Evolutionary conservation across 2,113 vertebrate genomes (phyloP).

Genomic region (Odontesthes bonariensis): DNA sequence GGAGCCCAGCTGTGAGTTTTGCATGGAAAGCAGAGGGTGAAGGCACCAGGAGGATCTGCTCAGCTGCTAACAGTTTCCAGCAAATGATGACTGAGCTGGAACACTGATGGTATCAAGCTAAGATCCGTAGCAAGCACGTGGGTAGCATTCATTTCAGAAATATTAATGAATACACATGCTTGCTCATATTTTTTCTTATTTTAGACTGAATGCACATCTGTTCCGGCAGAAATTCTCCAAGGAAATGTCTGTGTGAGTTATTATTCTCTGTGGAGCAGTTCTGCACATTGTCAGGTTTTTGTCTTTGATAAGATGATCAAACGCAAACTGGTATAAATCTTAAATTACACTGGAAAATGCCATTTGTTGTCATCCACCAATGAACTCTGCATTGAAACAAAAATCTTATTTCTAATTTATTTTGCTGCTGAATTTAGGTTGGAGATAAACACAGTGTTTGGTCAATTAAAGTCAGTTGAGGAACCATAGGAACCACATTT

Average conservation of each 20-base stretch:
- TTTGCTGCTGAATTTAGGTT: not conserved
- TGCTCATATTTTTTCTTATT: not conserved
- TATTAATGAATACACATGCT: not conserved
- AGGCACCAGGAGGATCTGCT: slow-evolving; percentile 49
- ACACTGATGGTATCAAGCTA: not conserved
- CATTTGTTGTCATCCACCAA: not conserved
- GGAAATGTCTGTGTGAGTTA: slow-evolving; percentile 12
- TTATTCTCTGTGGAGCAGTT: slow-evolving; percentile 26
- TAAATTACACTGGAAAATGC: not conserved
- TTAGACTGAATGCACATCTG: slow-evolving; percentile 6
- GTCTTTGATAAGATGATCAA: slow-evolving; percentile 22
- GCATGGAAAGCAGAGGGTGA: slow-evolving; percentile 38
- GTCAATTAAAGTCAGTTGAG: too few relatives aligned
- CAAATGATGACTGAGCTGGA: slow-evolving; percentile 31
- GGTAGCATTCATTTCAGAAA: not conserved
- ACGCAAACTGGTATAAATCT: not conserved
- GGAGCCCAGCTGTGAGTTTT: slow-evolving; percentile 48
- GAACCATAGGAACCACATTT: too few relatives aligned
- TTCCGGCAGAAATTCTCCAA: slow-evolving; percentile 29
- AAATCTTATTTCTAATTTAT: not conserved
- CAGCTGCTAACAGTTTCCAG: slow-evolving; percentile 38
- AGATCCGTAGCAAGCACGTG: not conserved
- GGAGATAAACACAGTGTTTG: too few relatives aligned
- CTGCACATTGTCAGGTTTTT: slow-evolving; percentile 14
- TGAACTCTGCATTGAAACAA: not conserved